Percentiles rank a stretch among this genome's conserved stretches.
Evolutionary conservation across 2,797 vertebrate genomes (phyloP).

Genomic region (Holocentrus rufus): DNA sequence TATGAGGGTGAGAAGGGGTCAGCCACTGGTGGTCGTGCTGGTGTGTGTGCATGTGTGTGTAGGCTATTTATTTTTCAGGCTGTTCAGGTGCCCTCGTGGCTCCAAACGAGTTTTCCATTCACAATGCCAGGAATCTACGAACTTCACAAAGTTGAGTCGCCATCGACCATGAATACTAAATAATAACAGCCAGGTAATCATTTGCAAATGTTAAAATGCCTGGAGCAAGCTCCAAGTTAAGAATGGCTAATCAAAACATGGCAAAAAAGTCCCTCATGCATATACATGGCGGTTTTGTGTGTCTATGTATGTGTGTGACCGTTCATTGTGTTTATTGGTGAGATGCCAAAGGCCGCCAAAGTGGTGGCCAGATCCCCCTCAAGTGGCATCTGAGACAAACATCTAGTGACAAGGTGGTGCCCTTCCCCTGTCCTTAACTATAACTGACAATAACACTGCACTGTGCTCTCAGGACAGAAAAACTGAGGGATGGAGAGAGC

Average conservation of each 20-base stretch:
- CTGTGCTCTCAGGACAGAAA: slow-evolving; percentile 38
- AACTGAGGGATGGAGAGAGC: slow-evolving; percentile 9
- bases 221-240: slow-evolving; percentile 41
- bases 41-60: slow-evolving; percentile 9
- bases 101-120: slow-evolving; percentile 17
- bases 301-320: slow-evolving; percentile 7
- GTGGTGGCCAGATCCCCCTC: slow-evolving; percentile 57
- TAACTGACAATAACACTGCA: slow-evolving; percentile 53
- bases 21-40: slow-evolving; percentile 31
- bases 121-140: slow-evolving; percentile 15
- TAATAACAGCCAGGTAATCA: slow-evolving; percentile 46
- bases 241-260: slow-evolving; percentile 57
- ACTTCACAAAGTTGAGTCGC: slow-evolving; percentile 17
- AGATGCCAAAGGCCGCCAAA: slow-evolving; percentile 65
- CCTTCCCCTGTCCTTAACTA: slow-evolving; percentile 69
- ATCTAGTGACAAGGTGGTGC: slow-evolving; percentile 75
- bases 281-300: slow-evolving; percentile 35
- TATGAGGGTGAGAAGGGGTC: slow-evolving; percentile 53
- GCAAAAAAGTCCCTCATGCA: slow-evolving; percentile 25
- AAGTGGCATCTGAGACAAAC: slow-evolving; percentile 74
- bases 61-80: background rate
- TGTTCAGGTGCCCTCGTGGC: background rate
- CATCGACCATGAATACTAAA: slow-evolving; percentile 49
- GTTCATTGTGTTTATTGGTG: slow-evolving; percentile 44
- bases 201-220: slow-evolving; percentile 60